Conservation (phyloP, 2,113 vertebrate genomes). For the Sphyrna mokarran region DNA sequence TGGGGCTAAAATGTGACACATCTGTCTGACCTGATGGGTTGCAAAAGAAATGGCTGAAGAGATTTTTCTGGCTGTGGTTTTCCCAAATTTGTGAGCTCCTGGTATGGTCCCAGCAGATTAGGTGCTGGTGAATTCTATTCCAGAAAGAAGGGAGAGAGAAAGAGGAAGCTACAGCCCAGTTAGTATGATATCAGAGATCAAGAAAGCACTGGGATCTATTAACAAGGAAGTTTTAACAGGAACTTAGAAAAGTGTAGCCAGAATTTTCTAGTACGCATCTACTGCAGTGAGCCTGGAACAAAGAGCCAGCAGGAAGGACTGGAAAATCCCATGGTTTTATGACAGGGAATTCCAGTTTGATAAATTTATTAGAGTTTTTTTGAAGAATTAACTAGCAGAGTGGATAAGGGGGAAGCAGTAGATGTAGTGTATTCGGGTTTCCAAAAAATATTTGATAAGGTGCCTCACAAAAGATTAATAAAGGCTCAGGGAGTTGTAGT, state of each 20-base stretch:
- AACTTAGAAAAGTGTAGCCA: background rate
- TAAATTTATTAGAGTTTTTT: too few species aligned
- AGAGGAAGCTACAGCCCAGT: background rate
- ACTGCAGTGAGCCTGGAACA: too few species aligned
- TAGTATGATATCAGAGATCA: background rate
- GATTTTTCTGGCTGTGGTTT: background rate
- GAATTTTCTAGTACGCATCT: too few species aligned
- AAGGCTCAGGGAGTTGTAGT: background rate
- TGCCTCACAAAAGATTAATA: background rate
- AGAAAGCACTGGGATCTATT: background rate
- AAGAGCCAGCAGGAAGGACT: too few species aligned
- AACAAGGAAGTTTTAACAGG: background rate
- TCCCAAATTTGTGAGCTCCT: background rate
- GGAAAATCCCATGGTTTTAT: too few species aligned
- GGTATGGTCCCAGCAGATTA: background rate
- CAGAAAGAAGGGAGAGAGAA: background rate
- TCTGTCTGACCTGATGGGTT: background rate
- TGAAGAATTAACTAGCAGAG: too few species aligned
- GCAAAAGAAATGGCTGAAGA: background rate
- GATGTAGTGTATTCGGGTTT: too few species aligned
- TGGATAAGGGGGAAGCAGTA: too few species aligned
- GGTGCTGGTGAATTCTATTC: background rate
- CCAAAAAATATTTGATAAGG: too few species aligned
- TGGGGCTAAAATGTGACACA: background rate
- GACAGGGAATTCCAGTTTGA: too few species aligned